Conservation (phyloP, 2,888 invertebrate species). For the Argyresthia goedartella region DNA sequence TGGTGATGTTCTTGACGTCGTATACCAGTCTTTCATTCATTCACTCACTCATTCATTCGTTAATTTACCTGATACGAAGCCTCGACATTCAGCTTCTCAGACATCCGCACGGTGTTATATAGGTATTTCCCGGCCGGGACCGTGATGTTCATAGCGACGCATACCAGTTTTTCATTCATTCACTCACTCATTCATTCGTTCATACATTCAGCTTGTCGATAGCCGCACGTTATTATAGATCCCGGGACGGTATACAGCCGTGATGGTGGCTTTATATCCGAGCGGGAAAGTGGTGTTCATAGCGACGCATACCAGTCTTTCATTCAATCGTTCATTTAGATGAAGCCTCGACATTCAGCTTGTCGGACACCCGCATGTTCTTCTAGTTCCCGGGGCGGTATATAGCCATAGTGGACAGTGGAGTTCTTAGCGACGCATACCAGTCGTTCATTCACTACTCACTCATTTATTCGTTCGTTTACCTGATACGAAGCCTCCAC, state of each 20-base stretch:
- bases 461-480: too few relatives aligned
- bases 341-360: not conserved
- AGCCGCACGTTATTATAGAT: slow-evolving; percentile 50
- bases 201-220: not conserved
- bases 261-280: slow-evolving; percentile 87
- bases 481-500: slow-evolving; percentile 78
- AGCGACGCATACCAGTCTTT: slow-evolving; percentile 84
- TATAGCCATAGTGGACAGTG: too few relatives aligned
- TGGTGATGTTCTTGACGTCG: slow-evolving; percentile 43
- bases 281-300: slow-evolving; percentile 83
- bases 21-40: not conserved
- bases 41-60: not conserved
- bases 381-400: slow-evolving; percentile 64
- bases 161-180: slow-evolving; percentile 70
- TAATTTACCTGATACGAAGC: slow-evolving; percentile 76
- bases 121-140: slow-evolving; percentile 85
- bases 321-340: too few relatives aligned
- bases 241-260: slow-evolving; percentile 68
- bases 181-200: not conserved
- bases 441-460: too few relatives aligned
- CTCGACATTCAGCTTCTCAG: slow-evolving; percentile 65
- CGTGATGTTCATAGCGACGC: slow-evolving; percentile 78
- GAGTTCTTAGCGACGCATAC: too few relatives aligned
- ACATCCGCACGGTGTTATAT: slow-evolving; percentile 47
- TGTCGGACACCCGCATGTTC: not conserved